Conservation (phyloP, 1,140 invertebrate species). For the Metopolophium dirhodum region DNA sequence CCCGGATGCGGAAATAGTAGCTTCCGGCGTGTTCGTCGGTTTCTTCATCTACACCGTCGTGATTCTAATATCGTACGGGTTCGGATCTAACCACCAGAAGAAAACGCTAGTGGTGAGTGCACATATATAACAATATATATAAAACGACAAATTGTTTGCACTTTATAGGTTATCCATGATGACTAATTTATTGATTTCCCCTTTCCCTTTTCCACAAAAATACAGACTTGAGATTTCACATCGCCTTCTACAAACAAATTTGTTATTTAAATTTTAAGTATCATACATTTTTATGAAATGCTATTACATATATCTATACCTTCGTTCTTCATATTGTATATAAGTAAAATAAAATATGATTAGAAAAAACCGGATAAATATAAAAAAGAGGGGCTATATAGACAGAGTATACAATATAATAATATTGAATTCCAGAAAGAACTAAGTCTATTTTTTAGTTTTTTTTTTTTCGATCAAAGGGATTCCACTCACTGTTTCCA, state of each 20-base stretch:
- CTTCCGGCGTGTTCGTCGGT: slow-evolving; percentile 83
- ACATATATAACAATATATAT: slow-evolving; percentile 1
- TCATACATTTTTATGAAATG: not conserved
- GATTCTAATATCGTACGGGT: slow-evolving; percentile 65
- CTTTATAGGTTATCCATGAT: not conserved
- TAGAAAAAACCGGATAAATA: not conserved
- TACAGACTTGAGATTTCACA: not conserved
- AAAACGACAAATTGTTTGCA: not conserved
- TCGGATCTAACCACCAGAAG: slow-evolving; percentile 78
- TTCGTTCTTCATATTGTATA: not conserved
- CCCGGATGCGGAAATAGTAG: slow-evolving; percentile 82
- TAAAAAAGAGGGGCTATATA: not conserved
- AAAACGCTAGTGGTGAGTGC: slow-evolving; percentile 67
- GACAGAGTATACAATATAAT: not conserved
- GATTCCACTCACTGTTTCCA: not conserved
- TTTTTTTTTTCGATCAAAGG: not conserved
- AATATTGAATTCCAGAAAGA: not conserved
- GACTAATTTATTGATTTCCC: not conserved
- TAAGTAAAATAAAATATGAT: not conserved
- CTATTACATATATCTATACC: not conserved
- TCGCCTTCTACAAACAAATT: not conserved
- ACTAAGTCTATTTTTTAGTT: not conserved
- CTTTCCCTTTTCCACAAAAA: not conserved
- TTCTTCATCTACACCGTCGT: slow-evolving; percentile 71
- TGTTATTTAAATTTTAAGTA: not conserved